Conservation (phyloP, 2,113 vertebrate species). For the Dipodomys ordii region DNA sequence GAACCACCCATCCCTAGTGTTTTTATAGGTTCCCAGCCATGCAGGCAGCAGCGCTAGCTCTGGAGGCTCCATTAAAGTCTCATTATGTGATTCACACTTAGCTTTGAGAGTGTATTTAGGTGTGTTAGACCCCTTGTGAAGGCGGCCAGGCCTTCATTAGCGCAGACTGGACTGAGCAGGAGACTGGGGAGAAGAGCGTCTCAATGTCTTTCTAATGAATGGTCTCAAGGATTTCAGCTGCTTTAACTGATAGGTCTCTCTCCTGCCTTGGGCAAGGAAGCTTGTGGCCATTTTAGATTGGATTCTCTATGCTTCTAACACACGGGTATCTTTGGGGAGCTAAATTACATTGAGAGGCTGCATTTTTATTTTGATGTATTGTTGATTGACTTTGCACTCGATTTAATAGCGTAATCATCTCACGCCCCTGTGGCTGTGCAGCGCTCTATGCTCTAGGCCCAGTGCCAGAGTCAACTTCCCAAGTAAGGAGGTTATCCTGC, state of each 20-base stretch:
- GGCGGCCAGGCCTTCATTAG: background rate
- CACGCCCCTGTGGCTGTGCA: background rate
- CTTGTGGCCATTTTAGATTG: conserved; percentile 27
- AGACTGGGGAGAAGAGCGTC: rapidly evolving
- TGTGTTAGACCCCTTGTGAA: background rate
- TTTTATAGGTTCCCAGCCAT: too few species aligned
- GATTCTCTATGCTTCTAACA: background rate
- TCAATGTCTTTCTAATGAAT: background rate
- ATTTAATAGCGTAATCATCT: conserved; percentile 61
- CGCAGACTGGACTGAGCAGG: background rate
- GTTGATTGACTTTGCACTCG: conserved; percentile 61
- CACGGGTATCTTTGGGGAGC: conserved; percentile 22
- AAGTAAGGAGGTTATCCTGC: background rate
- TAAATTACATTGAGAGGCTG: conserved; percentile 25
- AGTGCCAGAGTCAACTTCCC: conserved; percentile 16
- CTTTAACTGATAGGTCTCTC: conserved; percentile 33
- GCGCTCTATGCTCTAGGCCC: background rate
- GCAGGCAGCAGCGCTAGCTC: too few species aligned
- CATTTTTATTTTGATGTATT: conserved; percentile 61
- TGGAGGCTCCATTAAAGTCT: background rate
- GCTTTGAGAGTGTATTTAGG: background rate
- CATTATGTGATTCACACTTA: background rate
- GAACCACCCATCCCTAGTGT: background rate
- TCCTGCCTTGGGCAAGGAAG: background rate
- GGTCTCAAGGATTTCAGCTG: background rate